Conservation (phyloP, 2,888 invertebrate genomes). For the Pseudococcus jackbeardsleyi region DNA sequence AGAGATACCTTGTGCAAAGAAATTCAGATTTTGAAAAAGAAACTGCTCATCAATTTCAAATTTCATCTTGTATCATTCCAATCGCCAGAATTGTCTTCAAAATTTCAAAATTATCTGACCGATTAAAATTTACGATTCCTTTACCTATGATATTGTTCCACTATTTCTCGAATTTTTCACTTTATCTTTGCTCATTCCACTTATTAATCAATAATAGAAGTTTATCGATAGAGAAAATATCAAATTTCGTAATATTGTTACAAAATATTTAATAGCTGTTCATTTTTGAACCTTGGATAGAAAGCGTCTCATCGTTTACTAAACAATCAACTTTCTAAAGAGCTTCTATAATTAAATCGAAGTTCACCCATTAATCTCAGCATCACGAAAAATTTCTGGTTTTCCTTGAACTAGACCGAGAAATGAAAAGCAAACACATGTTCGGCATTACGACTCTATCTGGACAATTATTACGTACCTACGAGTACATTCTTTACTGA, state of each 20-base stretch:
- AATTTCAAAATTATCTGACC: too few relatives aligned
- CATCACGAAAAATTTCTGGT: slow-evolving; percentile 55
- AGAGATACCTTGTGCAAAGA: too few relatives aligned
- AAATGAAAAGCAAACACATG: slow-evolving; percentile 51
- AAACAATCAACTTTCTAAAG: slow-evolving; percentile 29
- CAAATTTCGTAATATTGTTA: not conserved
- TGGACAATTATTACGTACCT: not conserved
- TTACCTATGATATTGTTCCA: too few relatives aligned
- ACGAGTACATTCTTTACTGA: not conserved
- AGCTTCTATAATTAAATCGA: slow-evolving; percentile 33
- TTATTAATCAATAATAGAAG: not conserved
- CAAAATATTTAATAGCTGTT: not conserved
- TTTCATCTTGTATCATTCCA: too few relatives aligned
- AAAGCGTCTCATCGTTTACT: not conserved
- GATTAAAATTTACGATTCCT: too few relatives aligned
- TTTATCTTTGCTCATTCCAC: not conserved
- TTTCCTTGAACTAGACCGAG: slow-evolving; percentile 61
- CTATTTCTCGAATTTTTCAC: not conserved
- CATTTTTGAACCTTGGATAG: not conserved
- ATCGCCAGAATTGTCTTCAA: too few relatives aligned
- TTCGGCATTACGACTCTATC: not conserved
- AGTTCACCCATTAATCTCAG: slow-evolving; percentile 39
- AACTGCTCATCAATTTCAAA: too few relatives aligned
- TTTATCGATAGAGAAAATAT: not conserved
- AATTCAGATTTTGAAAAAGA: too few relatives aligned